A percentile compares a stretch with the other conserved stretches of the same genome.
Evolutionary conservation across 2,888 invertebrate genomes (phyloP).

Genomic region (Pristionchus arcanus): DNA sequence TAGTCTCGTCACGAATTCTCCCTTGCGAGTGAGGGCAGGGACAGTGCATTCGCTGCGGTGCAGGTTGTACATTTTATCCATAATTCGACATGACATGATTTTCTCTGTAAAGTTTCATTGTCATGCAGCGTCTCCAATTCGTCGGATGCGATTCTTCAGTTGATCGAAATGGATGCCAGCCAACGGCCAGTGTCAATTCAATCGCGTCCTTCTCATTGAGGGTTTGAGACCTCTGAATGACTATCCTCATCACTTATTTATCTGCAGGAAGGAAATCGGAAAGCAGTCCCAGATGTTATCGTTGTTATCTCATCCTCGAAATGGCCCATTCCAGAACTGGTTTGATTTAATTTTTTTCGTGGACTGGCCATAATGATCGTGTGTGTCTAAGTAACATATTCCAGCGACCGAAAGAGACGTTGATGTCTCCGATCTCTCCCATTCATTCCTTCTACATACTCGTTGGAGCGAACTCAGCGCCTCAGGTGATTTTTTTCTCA

Average conservation of each 20-base stretch:
- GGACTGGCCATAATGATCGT: not conserved
- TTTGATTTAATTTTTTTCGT: not conserved
- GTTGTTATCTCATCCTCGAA: constrained; percentile 70
- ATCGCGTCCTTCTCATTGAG: constrained; percentile 36
- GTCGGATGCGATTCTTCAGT: constrained; percentile 22
- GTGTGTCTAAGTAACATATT: constrained; percentile 10
- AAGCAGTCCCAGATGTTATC: constrained; percentile 70
- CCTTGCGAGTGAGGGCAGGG: constrained; percentile 50
- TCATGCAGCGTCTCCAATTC: constrained; percentile 44
- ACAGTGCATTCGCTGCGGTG: not conserved
- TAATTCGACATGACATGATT: not conserved
- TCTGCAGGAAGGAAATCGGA: constrained; percentile 66
- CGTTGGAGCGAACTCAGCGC: constrained; percentile 62
- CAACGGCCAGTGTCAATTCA: constrained; percentile 53
- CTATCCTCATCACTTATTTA: not conserved
- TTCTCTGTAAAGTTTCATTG: not conserved
- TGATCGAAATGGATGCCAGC: constrained; percentile 24
- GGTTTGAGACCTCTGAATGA: not conserved
- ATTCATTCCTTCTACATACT: constrained; percentile 74
- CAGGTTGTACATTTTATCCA: not conserved
- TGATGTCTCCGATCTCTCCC: constrained; percentile 74
- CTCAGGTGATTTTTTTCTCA: constrained; percentile 18
- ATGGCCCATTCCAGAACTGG: constrained; percentile 70
- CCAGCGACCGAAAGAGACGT: constrained; percentile 65
- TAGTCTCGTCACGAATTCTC: constrained; percentile 63